Evolutionary conservation across 2,888 invertebrate species (phyloP).

Genomic region (Desoria tigrina): DNA sequence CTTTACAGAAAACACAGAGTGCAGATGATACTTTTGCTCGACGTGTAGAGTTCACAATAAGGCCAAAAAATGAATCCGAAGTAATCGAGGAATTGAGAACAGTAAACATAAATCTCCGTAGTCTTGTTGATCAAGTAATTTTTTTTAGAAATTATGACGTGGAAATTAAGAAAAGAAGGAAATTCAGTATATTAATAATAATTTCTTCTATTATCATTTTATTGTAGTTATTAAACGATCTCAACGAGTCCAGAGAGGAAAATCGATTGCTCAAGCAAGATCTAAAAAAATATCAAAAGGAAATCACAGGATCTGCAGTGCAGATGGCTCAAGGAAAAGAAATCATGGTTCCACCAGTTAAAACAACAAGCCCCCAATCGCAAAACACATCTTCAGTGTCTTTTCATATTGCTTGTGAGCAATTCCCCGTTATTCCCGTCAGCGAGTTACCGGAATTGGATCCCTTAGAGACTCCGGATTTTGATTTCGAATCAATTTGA

Average conservation of each 20-base stretch:
- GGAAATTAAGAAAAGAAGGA: neutral
- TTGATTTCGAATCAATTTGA: no score
- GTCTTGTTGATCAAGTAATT: constrained; percentile 46
- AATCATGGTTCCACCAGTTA: no score
- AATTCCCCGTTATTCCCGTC: neutral
- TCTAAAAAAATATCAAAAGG: constrained; percentile 17
- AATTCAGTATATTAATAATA: neutral
- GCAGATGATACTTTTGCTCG: constrained; percentile 23
- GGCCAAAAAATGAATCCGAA: constrained; percentile 51
- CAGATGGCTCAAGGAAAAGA: neutral
- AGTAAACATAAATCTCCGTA: constrained; percentile 47
- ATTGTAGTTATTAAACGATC: constrained; percentile 34
- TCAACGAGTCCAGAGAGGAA: constrained; percentile 43
- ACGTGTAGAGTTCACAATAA: constrained; percentile 31
- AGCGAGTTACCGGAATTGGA: constrained; percentile 38
- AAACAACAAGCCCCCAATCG: neutral
- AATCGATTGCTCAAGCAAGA: constrained; percentile 35
- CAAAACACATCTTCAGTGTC: neutral
- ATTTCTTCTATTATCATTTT: neutral
- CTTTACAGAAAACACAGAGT: constrained; percentile 19
- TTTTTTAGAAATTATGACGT: neutral
- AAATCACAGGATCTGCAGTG: neutral
- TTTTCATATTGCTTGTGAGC: neutral
- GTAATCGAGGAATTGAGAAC: constrained; percentile 51
- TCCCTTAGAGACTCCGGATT: constrained; percentile 42